Evolutionary conservation across 2,888 invertebrate species (phyloP), one percentile per base, ranked within the genome.

Genomic region (Phragmatobia fuliginosa): DNA sequence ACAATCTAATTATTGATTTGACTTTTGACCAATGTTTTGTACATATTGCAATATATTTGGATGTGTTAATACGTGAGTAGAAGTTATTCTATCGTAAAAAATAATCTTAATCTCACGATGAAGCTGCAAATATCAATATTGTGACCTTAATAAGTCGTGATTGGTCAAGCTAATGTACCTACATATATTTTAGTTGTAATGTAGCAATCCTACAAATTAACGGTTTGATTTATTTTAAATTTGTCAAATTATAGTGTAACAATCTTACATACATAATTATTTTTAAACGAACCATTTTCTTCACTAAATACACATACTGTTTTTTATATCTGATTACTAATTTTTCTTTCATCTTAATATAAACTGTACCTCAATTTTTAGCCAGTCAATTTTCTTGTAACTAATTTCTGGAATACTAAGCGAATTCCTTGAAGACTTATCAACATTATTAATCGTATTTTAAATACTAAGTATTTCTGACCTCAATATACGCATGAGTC

Each of bases 1-100:
- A 66, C 49, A 25, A 81, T 82, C 80, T 31, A 59, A 58, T 59
- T 80, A 73, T 71, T 64, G 71, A 67, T 70, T 73, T 71, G 71
- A 74, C 67, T 74, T 78, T 77, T 65, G 65, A 68, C 49, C 62
- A 62, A 28, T 33, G 62, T 63, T 58, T 41, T 66, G 68, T 69
- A 66, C 74, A 72, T 67, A 70, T 82, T 77, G 72, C 71, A 64
- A 67, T 74, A 67, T 41, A 62, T 64, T 69, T 52, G 56, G 25
- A 49, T 61, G 59, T 70, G 61, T 71, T 62, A 63, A 69, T 63
- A 63, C 52, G 62, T 62, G 66, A 68, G 68, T 60, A 45, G 62
- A 52, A 56, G 70, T 45, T 49, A n/a, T 56, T 60, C 64, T 32
- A 69, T 69, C 68, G 33, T 36, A 28, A 45, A 63, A 56, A 58